Conservation (phyloP, 2,888 invertebrate species). For the Phalera bucephala region DNA sequence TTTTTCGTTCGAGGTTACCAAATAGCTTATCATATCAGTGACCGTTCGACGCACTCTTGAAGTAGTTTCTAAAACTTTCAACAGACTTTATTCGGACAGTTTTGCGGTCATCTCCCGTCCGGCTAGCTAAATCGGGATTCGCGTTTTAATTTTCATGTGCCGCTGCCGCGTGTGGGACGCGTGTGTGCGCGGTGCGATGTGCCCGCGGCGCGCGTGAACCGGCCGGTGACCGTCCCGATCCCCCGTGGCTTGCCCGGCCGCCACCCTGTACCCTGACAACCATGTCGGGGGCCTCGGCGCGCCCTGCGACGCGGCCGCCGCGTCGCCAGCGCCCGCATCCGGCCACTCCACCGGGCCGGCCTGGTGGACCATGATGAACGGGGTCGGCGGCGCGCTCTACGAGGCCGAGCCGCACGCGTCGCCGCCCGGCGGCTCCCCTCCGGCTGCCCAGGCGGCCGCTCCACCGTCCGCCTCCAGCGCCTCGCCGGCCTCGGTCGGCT, state of each 20-base stretch:
- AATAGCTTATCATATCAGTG: slow-evolving; percentile 60
- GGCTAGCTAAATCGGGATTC: slow-evolving; percentile 77
- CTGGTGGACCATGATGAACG: slow-evolving; percentile 94
- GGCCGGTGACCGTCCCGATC: slow-evolving; percentile 71
- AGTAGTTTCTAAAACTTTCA: slow-evolving; percentile 32
- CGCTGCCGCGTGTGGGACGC: slow-evolving; percentile 71
- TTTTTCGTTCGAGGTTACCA: slow-evolving; percentile 41
- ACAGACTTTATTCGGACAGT: slow-evolving; percentile 35
- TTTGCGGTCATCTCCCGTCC: slow-evolving; percentile 61
- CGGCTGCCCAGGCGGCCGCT: slow-evolving; percentile 87
- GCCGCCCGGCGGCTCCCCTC: slow-evolving; percentile 83
- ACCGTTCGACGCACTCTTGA: slow-evolving; percentile 46
- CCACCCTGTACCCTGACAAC: slow-evolving; percentile 93
- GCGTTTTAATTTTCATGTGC: slow-evolving; percentile 82
- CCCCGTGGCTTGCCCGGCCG: slow-evolving; percentile 92
- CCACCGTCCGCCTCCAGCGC: slow-evolving; percentile 82
- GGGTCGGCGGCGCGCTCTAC: slow-evolving; percentile 89
- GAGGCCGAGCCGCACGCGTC: slow-evolving; percentile 86
- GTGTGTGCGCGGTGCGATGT: slow-evolving; percentile 79
- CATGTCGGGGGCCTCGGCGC: slow-evolving; percentile 86
- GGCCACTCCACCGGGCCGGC: slow-evolving; percentile 92
- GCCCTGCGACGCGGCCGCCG: slow-evolving; percentile 87
- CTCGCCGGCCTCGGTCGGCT: slow-evolving; percentile 84
- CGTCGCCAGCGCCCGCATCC: slow-evolving; percentile 91
- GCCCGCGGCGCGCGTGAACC: slow-evolving; percentile 80